phyloP scores from a whole-genome alignment of 1,140 invertebrate species.

The Neodiprion pinetum region DNA sequence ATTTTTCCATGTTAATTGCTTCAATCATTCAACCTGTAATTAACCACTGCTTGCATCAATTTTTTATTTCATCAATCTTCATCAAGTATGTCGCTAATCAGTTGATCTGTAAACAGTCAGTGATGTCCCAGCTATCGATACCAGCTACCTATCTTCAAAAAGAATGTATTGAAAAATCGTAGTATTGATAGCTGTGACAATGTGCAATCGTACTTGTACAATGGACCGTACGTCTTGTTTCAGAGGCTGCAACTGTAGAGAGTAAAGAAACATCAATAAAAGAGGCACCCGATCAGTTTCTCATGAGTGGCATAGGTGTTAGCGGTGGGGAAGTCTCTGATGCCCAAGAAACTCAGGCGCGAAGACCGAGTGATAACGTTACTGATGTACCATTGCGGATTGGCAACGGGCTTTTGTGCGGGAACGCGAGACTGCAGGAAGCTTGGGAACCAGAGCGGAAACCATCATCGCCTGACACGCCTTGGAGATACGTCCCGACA shows the following conservation, averaged over 20 bases:
- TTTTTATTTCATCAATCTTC: too few relatives aligned
- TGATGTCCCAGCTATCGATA: too few relatives aligned
- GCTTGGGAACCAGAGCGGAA: constrained; percentile 59
- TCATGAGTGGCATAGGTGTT: constrained; percentile 38
- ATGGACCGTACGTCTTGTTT: neutral
- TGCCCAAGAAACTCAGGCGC: constrained; percentile 41
- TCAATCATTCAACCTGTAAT: too few relatives aligned
- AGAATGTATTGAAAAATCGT: too few relatives aligned
- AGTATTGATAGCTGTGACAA: too few relatives aligned
- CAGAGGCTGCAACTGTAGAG: constrained; percentile 18
- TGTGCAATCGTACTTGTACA: too few relatives aligned
- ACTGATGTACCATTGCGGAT: constrained; percentile 46
- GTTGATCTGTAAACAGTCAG: too few relatives aligned
- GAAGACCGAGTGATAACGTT: constrained; percentile 39
- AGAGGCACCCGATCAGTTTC: constrained; percentile 38
- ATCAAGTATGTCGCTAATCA: too few relatives aligned
- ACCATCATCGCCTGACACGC: constrained; percentile 52
- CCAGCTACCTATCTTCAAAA: too few relatives aligned
- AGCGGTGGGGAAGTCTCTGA: constrained; percentile 41
- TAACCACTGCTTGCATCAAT: too few relatives aligned
- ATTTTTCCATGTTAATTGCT: too few relatives aligned
- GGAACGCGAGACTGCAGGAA: constrained; percentile 57
- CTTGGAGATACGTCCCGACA: constrained; percentile 57
- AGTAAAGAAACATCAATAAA: constrained; percentile 35
- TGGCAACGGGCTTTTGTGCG: constrained; percentile 55